phyloP scores from a whole-genome alignment of 2,113 vertebrate species.

The Promerops cafer region DNA sequence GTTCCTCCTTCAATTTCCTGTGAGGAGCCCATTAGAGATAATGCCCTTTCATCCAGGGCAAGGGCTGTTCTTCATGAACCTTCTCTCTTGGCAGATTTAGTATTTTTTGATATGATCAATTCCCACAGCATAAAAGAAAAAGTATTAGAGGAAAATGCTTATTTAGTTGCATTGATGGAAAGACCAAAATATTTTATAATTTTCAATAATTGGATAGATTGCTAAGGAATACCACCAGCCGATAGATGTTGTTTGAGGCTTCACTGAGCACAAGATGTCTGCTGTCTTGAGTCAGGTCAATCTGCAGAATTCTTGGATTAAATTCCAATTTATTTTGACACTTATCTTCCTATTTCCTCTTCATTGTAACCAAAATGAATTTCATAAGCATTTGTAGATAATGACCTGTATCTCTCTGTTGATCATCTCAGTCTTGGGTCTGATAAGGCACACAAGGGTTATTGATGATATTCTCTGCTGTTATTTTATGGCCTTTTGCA shows the following conservation, averaged over 20 bases:
- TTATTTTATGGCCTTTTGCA: constrained; percentile 26
- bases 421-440: neutral
- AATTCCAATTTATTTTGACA: constrained; percentile 21
- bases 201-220: neutral
- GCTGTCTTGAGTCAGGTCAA: neutral
- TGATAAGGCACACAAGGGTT: neutral
- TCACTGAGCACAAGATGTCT: neutral
- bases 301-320: neutral
- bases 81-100: neutral
- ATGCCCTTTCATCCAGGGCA: neutral
- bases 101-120: neutral
- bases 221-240: neutral
- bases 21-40: neutral
- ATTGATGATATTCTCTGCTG: neutral
- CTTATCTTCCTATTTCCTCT: constrained; percentile 8
- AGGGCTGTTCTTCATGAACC: neutral
- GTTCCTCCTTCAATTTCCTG: neutral
- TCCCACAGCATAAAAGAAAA: neutral
- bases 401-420: neutral
- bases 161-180: neutral
- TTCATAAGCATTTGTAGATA: constrained; percentile 33
- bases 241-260: neutral
- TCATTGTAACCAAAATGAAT: constrained; percentile 6
- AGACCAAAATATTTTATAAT: neutral
- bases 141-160: neutral